Evolutionary conservation across 2,113 vertebrate species (phyloP).

Genomic region (Poicephalus meyeri): DNA sequence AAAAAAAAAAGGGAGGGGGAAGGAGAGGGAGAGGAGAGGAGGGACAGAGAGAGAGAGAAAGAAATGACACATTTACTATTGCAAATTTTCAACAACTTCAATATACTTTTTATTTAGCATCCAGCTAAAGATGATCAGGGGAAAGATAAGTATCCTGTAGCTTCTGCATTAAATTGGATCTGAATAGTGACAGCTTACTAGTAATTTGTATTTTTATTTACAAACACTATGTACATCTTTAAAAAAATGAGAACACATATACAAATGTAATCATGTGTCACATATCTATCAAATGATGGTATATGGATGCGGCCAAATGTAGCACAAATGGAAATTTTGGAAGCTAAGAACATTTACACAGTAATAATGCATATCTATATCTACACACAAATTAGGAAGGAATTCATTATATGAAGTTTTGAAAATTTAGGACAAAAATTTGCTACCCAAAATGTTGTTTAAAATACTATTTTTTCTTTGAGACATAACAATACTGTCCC

Average conservation of each 20-base stretch:
- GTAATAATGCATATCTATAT: neutral
- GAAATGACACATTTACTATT: neutral
- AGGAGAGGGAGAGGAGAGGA: rapidly evolving
- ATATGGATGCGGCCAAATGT: neutral
- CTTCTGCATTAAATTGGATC: neutral
- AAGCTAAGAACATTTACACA: neutral
- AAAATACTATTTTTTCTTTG: neutral
- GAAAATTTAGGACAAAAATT: neutral
- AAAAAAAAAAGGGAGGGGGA: neutral
- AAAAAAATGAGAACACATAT: neutral
- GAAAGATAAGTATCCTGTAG: neutral
- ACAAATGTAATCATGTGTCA: neutral
- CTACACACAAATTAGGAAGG: neutral
- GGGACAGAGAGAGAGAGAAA: neutral
- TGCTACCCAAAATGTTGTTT: neutral
- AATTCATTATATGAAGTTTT: neutral
- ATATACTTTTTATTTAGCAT: neutral
- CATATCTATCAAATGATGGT: neutral
- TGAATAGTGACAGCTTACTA: neutral
- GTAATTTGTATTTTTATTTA: neutral
- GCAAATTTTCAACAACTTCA: neutral
- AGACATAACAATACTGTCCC: neutral
- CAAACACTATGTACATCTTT: neutral
- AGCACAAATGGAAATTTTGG: neutral
- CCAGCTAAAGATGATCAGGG: neutral